phyloP scores from a whole-genome alignment of 2,113 vertebrate genomes.

The Cathartes aura region DNA sequence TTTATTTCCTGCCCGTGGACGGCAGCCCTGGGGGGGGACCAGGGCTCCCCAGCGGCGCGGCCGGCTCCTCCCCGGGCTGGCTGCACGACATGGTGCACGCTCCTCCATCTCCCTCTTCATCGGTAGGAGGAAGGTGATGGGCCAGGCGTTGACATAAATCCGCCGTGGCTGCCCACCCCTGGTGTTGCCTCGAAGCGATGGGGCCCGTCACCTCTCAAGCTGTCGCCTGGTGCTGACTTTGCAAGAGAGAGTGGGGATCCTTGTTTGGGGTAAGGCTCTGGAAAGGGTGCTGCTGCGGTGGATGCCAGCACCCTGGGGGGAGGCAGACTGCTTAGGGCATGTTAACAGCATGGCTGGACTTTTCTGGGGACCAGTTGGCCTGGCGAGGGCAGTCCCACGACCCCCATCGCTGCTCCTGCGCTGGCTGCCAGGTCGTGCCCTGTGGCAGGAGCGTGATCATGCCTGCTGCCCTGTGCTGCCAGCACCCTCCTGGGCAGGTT shows the following conservation, averaged over 20 bases:
- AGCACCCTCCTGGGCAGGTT: neutral
- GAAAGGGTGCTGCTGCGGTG: neutral
- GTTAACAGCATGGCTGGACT: rapidly evolving
- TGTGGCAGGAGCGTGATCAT: neutral
- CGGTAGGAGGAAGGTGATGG: neutral
- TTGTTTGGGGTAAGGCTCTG: neutral
- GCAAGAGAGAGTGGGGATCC: neutral
- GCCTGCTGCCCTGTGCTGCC: neutral
- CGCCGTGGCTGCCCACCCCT: neutral
- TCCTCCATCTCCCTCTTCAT: neutral
- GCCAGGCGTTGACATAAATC: neutral
- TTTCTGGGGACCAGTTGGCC: neutral
- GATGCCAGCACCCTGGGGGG: neutral
- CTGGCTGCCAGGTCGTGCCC: neutral
- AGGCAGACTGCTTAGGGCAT: neutral
- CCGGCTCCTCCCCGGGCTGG: neutral
- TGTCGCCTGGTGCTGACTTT: neutral
- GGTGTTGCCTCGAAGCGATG: rapidly evolving
- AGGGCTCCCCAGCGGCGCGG: neutral
- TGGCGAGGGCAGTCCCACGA: neutral
- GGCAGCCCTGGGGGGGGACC: neutral
- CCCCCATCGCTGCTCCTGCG: neutral
- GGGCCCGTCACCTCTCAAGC: neutral
- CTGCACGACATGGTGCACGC: neutral
- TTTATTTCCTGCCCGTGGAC: rapidly evolving